phyloP scores from a whole-genome alignment of 2,888 invertebrate species.

The Ceraclea dissimilis region DNA sequence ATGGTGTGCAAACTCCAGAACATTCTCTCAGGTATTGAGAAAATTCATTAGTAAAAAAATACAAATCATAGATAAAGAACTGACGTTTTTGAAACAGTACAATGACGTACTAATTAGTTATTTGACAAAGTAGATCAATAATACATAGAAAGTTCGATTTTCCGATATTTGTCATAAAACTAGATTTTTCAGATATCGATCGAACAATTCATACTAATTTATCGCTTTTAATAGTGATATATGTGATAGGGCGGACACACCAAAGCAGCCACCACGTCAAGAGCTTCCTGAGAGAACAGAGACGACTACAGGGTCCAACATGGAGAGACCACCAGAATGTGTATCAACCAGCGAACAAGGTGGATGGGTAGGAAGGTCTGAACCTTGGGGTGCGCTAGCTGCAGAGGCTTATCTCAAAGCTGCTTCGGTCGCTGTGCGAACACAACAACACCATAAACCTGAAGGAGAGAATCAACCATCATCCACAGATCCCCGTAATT shows the following conservation, averaged over 20 bases:
- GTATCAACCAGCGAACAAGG: conserved; percentile 40
- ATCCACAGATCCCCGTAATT: conserved; percentile 45
- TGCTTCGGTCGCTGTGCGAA: conserved; percentile 31
- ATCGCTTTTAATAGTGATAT: neutral
- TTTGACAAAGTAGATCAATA: too few relatives aligned
- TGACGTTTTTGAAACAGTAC: too few relatives aligned
- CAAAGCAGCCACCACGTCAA: conserved; percentile 31
- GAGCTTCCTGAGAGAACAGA: conserved; percentile 13
- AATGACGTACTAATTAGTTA: too few relatives aligned
- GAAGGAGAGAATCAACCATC: conserved; percentile 46
- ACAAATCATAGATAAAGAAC: too few relatives aligned
- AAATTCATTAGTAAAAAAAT: neutral
- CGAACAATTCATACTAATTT: too few relatives aligned
- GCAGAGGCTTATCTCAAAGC: conserved; percentile 43
- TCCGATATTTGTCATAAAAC: too few relatives aligned
- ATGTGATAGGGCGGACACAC: conserved; percentile 41
- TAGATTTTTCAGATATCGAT: too few relatives aligned
- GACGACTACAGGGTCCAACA: conserved; percentile 4
- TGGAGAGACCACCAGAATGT: conserved; percentile 37
- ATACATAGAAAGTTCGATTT: too few relatives aligned
- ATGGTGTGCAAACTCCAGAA: conserved; percentile 34
- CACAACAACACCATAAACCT: conserved; percentile 34
- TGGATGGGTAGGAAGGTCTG: conserved; percentile 28
- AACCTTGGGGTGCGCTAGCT: conserved; percentile 38
- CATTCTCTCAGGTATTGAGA: conserved; percentile 20